These are phyloP conservation scores for Apamea crenata DNA, from an alignment of 2,888 invertebrate genomes.

Conservation along the genomic window DNA sequence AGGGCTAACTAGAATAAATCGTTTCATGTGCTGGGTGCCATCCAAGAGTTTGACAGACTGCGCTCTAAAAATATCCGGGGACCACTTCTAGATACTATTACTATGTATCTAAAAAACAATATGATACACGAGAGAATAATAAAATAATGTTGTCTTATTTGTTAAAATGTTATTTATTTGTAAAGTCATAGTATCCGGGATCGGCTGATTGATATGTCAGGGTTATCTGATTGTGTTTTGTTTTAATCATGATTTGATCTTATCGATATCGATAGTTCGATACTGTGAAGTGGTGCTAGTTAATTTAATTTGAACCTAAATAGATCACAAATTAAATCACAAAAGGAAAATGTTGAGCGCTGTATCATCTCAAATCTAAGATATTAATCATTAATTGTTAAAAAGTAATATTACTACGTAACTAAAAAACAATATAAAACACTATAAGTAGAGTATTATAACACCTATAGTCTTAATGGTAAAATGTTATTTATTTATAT, in stretches of 20 bases:
- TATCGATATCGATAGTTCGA: neutral
- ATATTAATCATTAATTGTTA: too few relatives aligned
- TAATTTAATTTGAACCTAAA: too few relatives aligned
- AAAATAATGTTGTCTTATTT: neutral
- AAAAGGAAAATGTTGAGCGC: too few relatives aligned
- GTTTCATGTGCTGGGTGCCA: slow-evolving; percentile 73
- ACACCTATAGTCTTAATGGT: too few relatives aligned
- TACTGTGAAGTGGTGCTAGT: too few relatives aligned
- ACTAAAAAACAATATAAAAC: too few relatives aligned
- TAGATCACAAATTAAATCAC: too few relatives aligned
- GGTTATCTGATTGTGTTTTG: neutral
- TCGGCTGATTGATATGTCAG: neutral
- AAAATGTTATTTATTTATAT: too few relatives aligned
- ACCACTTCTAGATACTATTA: slow-evolving; percentile 62
- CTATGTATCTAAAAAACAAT: slow-evolving; percentile 15
- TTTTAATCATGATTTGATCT: neutral
- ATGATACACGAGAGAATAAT: neutral
- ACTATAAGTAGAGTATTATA: too few relatives aligned
- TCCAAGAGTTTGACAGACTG: slow-evolving; percentile 77
- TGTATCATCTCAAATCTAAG: too few relatives aligned
- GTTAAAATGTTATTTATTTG: neutral
- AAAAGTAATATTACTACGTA: too few relatives aligned
- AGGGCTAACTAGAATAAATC: slow-evolving; percentile 73
- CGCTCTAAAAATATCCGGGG: slow-evolving; percentile 73
- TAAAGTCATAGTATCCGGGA: neutral